Evolutionary conservation across 2,888 invertebrate species (phyloP), one percentile per base, ranked within the genome.

Genomic region (Andrena praecox): DNA sequence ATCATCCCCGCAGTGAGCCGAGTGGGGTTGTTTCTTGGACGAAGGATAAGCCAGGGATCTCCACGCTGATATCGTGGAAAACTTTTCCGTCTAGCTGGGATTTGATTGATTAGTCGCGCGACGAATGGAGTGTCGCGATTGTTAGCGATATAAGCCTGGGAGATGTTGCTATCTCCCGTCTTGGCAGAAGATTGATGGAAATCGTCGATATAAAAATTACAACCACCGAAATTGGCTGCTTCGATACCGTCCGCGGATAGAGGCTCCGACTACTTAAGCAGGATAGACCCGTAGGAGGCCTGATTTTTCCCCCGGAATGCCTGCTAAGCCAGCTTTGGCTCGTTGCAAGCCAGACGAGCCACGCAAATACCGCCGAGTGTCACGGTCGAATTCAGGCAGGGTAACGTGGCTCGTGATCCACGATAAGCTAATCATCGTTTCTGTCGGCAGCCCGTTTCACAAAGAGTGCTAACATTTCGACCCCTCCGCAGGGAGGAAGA

Each of bases 81-180:
- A 90, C 87, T 90, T 89, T 86, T 72, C 78, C 85, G 86, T 86
- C 86, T 82, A 66, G 77, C 85, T 66, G 75, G 87, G 86, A 90
- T 92, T 92, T 93, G 92, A 93, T 93, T 91, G 92, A 93, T 93
- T 91, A 89, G 89, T 83, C 64, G 64, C n/a, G 24, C 56, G 74
- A 62, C 54, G 81, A 88, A 89, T 89, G 84, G 85, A 86, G 82
- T 85, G 85, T 86, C 86, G 87, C 87, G 89, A 89, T 89, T 89
- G 83, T 86, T 80, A 75, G 76, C 77, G 85, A 77, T 74, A 82
- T 66, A 62, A 80, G 70, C 48, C 71, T 62, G 67, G 67, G 76
- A 73, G 76, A 73, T 78, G 72, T 59, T 27, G 59, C 42, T 75
- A 66, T 35, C 71, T 75, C 56, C 68, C 70, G 52, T 42, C 76